Conservation (phyloP, 2,113 vertebrate genomes). For the Cisticola juncidis region DNA sequence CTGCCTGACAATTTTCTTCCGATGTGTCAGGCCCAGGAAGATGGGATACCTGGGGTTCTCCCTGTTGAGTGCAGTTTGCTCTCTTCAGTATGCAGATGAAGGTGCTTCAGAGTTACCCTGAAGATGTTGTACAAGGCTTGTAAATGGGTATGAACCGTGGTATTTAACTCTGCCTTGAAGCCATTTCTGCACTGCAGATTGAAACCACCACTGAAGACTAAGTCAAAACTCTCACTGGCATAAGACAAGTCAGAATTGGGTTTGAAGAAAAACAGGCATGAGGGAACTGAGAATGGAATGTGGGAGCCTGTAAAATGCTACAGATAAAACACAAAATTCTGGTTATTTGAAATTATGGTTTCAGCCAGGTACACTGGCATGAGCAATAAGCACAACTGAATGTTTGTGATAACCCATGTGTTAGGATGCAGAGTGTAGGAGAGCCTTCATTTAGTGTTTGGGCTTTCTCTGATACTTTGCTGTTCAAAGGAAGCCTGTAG, state of each 20-base stretch:
- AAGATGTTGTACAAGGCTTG: neutral
- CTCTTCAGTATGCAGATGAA: neutral
- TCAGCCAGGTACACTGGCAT: neutral
- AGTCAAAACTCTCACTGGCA: neutral
- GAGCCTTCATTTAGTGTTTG: neutral
- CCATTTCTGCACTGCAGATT: neutral
- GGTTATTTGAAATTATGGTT: neutral
- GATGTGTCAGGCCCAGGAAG: neutral
- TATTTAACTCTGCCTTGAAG: neutral
- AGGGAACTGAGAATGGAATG: neutral
- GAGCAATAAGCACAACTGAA: neutral
- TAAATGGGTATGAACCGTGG: neutral
- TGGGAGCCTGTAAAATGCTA: neutral
- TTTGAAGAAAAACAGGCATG: neutral
- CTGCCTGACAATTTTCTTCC: neutral
- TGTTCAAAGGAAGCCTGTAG: neutral
- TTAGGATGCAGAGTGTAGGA: neutral
- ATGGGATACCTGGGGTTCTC: neutral
- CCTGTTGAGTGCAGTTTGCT: neutral
- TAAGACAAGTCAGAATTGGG: neutral
- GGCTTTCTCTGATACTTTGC: neutral
- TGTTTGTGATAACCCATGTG: neutral
- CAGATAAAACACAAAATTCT: neutral
- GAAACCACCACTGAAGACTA: neutral
- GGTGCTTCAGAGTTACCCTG: neutral